These are phyloP conservation scores for Globodera ellingtonae DNA, from an alignment of 1,140 invertebrate genomes.

Conservation along the genomic window DNA sequence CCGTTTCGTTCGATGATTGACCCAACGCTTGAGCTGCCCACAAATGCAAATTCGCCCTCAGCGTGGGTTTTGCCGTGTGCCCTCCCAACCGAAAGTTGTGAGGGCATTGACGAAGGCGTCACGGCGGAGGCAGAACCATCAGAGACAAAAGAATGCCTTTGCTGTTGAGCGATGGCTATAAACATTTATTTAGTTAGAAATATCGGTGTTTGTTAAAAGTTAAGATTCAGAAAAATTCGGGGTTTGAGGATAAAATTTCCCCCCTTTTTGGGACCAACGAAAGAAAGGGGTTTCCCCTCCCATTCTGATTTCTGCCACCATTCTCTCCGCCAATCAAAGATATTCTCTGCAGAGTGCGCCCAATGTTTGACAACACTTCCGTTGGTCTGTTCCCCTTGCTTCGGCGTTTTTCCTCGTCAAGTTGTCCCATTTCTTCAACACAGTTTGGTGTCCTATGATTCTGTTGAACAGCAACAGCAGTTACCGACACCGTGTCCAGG, in stretches of 20 bases:
- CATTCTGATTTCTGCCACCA: too few relatives aligned
- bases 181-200: neutral
- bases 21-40: neutral
- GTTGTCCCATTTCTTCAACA: neutral
- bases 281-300: too few relatives aligned
- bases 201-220: too few relatives aligned
- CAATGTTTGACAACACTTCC: neutral
- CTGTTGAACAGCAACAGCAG: neutral
- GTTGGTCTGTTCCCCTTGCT: neutral
- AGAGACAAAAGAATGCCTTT: neutral
- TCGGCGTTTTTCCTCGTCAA: neutral
- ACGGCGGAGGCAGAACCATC: neutral
- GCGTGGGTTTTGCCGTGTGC: neutral
- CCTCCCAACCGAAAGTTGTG: neutral
- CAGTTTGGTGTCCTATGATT: slow-evolving; percentile 2
- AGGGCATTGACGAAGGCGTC: too few relatives aligned
- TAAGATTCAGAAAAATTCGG: too few relatives aligned
- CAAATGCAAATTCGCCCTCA: neutral
- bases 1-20: slow-evolving; percentile 6
- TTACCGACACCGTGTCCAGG: neutral
- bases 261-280: too few relatives aligned
- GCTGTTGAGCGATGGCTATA: neutral
- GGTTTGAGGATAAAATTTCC: too few relatives aligned
- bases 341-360: too few relatives aligned
- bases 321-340: too few relatives aligned